Conservation (phyloP, 2,888 invertebrate genomes). For the Diaperis boleti region DNA sequence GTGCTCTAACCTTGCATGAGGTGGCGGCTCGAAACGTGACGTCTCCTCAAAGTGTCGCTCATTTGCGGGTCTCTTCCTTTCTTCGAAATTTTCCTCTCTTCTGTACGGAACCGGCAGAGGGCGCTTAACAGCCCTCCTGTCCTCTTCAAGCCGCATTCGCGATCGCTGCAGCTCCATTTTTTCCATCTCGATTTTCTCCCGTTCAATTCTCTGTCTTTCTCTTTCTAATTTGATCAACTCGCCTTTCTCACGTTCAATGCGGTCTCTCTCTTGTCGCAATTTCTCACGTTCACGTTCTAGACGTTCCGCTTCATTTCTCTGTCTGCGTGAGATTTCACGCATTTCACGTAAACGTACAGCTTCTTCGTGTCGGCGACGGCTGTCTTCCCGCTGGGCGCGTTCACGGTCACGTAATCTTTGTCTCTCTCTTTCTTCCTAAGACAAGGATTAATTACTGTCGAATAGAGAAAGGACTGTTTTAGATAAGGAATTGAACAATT, state of each 20-base stretch:
- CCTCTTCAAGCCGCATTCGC: conserved; percentile 75
- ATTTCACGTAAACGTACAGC: conserved; percentile 82
- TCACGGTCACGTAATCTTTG: conserved; percentile 83
- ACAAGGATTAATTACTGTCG: too few species aligned
- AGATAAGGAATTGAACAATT: too few species aligned
- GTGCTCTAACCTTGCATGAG: conserved; percentile 51
- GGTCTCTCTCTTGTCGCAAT: conserved; percentile 85
- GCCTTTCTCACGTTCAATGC: conserved; percentile 88
- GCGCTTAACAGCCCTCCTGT: conserved; percentile 70
- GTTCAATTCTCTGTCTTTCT: conserved; percentile 77
- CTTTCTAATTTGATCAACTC: conserved; percentile 86
- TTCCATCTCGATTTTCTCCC: conserved; percentile 81
- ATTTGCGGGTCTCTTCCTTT: conserved; percentile 60
- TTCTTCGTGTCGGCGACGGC: conserved; percentile 83
- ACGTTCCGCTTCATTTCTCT: conserved; percentile 86
- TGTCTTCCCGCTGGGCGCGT: conserved; percentile 82
- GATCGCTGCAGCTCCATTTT: conserved; percentile 86
- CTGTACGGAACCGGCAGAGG: conserved; percentile 63
- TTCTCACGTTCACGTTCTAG: conserved; percentile 86
- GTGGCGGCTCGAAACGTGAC: conserved; percentile 70
- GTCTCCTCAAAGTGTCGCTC: conserved; percentile 69
- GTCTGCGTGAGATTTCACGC: conserved; percentile 74
- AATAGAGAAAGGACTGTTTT: too few species aligned
- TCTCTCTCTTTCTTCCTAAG: conserved; percentile 79
- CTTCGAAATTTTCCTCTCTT: conserved; percentile 59